Evolutionary conservation across 2,888 invertebrate species (phyloP).

Genomic region (Mellilla xanthometata): DNA sequence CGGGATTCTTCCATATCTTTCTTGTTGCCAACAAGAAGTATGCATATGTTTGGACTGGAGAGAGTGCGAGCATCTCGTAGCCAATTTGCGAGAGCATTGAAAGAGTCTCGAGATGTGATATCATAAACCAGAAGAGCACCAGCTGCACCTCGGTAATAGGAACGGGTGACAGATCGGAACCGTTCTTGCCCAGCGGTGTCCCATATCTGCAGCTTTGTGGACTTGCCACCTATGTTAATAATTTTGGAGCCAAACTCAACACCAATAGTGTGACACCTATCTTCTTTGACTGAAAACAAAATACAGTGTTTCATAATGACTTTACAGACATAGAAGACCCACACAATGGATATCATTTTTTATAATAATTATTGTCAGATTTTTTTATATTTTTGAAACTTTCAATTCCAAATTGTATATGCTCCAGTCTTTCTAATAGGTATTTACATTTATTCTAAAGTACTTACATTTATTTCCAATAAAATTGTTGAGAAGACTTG

Average conservation of each 20-base stretch:
- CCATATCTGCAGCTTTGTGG: conserved; percentile 92
- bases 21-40: conserved; percentile 91
- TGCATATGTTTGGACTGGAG: conserved; percentile 91
- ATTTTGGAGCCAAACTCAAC: conserved; percentile 95
- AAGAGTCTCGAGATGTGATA: conserved; percentile 95
- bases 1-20: conserved; percentile 91
- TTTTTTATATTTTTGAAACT: too few relatives aligned
- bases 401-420: too few relatives aligned
- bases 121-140: conserved; percentile 96
- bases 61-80: conserved; percentile 90
- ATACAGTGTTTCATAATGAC: too few relatives aligned
- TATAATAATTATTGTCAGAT: too few relatives aligned
- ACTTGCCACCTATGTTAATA: conserved; percentile 90
- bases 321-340: too few relatives aligned
- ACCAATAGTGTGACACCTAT: conserved; percentile 92
- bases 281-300: conserved; percentile 90
- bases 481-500: conserved; percentile 91
- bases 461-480: conserved; percentile 93
- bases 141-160: conserved; percentile 93
- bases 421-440: conserved; percentile 39
- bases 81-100: conserved; percentile 95
- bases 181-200: conserved; percentile 98
- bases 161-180: conserved; percentile 95
- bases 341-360: too few relatives aligned
- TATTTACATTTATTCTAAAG: too few relatives aligned